Evolutionary conservation across 2,888 invertebrate genomes (phyloP).

Genomic region (Empis livida): DNA sequence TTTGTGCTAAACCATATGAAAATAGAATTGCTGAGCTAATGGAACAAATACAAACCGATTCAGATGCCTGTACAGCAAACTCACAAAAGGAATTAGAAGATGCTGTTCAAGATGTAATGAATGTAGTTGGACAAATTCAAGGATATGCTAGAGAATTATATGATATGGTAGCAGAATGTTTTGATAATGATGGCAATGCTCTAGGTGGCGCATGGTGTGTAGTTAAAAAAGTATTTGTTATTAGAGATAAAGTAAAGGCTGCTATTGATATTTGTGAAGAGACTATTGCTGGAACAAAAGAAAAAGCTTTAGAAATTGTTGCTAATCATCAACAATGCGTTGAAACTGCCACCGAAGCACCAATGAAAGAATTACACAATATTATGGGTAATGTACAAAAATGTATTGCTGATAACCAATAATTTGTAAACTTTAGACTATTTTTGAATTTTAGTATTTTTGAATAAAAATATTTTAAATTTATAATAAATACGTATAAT

Average conservation of each 20-base stretch:
- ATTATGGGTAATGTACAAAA: not conserved
- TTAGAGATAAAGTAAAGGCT: not conserved
- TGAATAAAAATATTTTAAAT: not conserved
- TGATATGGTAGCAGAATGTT: not conserved
- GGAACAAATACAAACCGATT: not conserved
- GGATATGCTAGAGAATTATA: constrained; percentile 1
- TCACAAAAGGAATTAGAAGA: not conserved
- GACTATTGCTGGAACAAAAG: not conserved
- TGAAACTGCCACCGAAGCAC: not conserved
- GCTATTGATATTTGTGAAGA: not conserved
- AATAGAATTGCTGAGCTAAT: not conserved
- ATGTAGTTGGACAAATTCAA: constrained; percentile 1
- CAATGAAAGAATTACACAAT: not conserved
- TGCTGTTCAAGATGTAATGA: not conserved
- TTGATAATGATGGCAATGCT: not conserved
- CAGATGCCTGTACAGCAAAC: not conserved
- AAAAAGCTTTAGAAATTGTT: not conserved
- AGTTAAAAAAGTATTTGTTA: not conserved
- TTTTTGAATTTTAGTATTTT: not conserved
- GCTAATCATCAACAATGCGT: not conserved
- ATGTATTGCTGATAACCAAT: not conserved
- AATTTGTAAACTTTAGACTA: too few relatives aligned
- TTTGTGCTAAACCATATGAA: not conserved
- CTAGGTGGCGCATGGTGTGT: not conserved
- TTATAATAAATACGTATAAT: too few relatives aligned